Base-by-base conservation (phyloP, 2,113 vertebrate species). In the Ciconia maguari region DNA sequence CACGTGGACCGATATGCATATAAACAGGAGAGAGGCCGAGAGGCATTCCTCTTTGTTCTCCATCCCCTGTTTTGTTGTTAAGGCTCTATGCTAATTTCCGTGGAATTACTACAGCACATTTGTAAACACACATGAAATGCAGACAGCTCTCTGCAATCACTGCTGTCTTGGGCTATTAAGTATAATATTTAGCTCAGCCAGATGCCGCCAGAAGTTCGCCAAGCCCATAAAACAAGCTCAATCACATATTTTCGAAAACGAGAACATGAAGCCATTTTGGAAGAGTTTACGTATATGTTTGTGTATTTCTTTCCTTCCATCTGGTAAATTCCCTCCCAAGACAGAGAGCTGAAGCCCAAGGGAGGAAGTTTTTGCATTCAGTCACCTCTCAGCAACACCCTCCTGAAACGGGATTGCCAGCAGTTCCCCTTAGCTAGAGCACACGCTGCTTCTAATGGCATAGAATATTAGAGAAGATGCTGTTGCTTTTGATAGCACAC, bases 141-240 rank as follows among this genome's bases (percentile, higher is more conserved):
- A 95, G 94, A 69, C 92, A 95, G 95, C 95, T 76, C 95, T 62
- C 77, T 87, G 49, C 93, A 94, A 83, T 80, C 83, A 10, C 62
- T 58, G 96, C 74, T 94, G 96, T 61, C 96, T 91, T 94, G 93
- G 91, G 52, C 93, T 95, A 89, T 97, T 97, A 96, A 96, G 83
- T 97, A 54, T 72, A 97, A 94, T 66, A 95, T 96, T 97, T 72
- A 95, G 81, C 94, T 95, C 83, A 96, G 94, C 96, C 96, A 97
- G 97, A 97, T 95, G 97, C 96, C 6, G 19, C 89, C 94, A 90
- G 81, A 75, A 97, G 96, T 85, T 94, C 2, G 75, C 94, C 91
- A 95, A 87, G 95, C 91, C 89, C 91, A 85, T 95, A 97, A 97
- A 97, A 90, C 87, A 96, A 94, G 61, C 89, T 87, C 80, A 57